phyloP scores from a whole-genome alignment of 2,888 invertebrate species.

The Baccha elongata region DNA sequence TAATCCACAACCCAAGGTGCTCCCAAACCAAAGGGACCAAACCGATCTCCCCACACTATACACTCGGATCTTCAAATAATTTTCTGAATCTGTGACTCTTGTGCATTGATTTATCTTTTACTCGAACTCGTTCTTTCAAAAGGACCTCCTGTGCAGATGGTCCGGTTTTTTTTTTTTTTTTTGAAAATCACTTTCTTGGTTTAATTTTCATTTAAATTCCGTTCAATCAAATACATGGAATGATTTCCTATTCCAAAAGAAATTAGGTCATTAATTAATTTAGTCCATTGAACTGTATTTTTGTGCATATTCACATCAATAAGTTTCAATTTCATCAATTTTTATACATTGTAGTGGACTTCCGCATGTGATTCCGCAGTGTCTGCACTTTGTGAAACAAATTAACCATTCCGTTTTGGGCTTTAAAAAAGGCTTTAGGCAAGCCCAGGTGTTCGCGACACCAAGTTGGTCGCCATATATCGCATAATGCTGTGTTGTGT shows the following conservation, averaged over 20 bases:
- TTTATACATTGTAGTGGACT: constrained; percentile 52
- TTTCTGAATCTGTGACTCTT: constrained; percentile 31
- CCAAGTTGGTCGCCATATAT: constrained; percentile 14
- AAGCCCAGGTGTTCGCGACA: constrained; percentile 70
- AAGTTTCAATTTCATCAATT: constrained; percentile 55
- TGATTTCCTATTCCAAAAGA: constrained; percentile 30
- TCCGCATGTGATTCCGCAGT: constrained; percentile 52
- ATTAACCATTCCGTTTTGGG: constrained; percentile 42
- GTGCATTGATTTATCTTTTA: constrained; percentile 56
- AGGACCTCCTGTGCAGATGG: constrained; percentile 60
- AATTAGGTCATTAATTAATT: constrained; percentile 65
- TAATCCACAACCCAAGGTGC: constrained; percentile 42
- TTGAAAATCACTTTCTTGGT: constrained; percentile 44
- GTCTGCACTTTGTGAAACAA: constrained; percentile 41
- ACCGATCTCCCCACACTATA: neutral
- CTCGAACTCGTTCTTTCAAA: constrained; percentile 36
- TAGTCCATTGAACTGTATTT: constrained; percentile 37
- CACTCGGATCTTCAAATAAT: constrained; percentile 35
- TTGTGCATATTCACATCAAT: constrained; percentile 37
- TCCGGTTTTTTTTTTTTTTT: constrained; percentile 32
- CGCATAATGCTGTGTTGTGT: neutral
- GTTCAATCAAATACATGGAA: constrained; percentile 54
- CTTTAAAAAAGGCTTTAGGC: constrained; percentile 7
- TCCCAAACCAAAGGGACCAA: constrained; percentile 20
- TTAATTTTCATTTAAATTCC: constrained; percentile 51